Evolutionary conservation across 2,888 invertebrate genomes (phyloP).

Genomic region (Lottia scabra): DNA sequence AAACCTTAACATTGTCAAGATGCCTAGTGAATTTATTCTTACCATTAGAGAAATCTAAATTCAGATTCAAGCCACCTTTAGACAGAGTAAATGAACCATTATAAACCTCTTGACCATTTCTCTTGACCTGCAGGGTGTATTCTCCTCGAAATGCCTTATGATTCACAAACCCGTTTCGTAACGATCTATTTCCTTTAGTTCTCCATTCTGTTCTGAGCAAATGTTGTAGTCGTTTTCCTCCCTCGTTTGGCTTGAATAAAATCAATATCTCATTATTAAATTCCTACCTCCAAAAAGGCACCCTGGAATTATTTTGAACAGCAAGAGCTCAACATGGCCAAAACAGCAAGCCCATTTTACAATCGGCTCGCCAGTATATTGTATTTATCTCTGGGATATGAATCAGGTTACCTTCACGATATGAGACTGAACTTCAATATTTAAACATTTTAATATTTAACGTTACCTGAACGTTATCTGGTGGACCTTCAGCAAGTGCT

Average conservation of each 20-base stretch:
- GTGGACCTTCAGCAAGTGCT: constrained; percentile 23
- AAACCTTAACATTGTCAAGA: no score
- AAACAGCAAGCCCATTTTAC: no score
- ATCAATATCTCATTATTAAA: neutral
- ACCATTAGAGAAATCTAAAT: no score
- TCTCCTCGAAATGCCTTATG: constrained; percentile 5
- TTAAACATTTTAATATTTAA: no score
- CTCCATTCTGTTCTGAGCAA: constrained; percentile 11
- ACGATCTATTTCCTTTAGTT: neutral
- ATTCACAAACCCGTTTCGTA: neutral
- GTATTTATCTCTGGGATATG: no score
- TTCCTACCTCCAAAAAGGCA: no score
- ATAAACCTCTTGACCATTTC: neutral
- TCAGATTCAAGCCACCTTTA: neutral
- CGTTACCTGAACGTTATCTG: constrained; percentile 14
- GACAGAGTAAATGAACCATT: neutral
- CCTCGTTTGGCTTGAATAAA: constrained; percentile 7
- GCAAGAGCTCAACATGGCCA: no score
- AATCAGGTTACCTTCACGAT: no score
- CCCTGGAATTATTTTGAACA: no score
- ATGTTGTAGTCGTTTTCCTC: neutral
- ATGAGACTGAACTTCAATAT: no score
- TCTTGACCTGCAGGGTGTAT: constrained; percentile 7
- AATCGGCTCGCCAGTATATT: no score
- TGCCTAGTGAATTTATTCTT: no score